Percentiles rank a stretch among this genome's conserved stretches.
Evolutionary conservation across 2,113 vertebrate species (phyloP).

Genomic region (Greenwoodochromis staneri): DNA sequence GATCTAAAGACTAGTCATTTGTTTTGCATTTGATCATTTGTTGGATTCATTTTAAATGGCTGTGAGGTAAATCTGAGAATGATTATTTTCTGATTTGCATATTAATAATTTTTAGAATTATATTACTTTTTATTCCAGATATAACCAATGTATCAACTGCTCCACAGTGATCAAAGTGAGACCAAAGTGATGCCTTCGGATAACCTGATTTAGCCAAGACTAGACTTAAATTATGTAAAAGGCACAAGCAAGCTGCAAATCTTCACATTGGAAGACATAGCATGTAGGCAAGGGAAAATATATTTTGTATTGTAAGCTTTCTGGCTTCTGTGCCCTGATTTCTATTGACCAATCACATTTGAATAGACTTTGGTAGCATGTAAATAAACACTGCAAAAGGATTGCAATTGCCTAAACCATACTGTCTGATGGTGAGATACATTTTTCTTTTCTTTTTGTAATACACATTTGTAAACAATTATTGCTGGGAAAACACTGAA

Average conservation of each 20-base stretch:
- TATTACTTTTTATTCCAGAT: background rate
- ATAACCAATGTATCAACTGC: background rate
- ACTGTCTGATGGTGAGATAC: background rate
- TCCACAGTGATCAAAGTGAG: background rate
- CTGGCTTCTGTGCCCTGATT: background rate
- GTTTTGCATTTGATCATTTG: background rate
- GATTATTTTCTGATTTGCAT: background rate
- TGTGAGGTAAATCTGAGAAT: background rate
- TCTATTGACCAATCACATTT: background rate
- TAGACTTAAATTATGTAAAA: background rate
- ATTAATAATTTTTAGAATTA: background rate
- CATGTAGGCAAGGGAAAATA: background rate
- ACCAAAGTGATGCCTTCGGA: background rate
- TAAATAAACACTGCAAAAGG: background rate
- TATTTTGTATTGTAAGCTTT: background rate
- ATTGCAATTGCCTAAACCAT: rapidly evolving
- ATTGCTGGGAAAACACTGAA: background rate
- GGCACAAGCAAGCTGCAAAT: background rate
- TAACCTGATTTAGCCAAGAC: background rate
- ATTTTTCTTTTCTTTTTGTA: background rate
- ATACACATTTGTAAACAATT: background rate
- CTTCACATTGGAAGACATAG: background rate
- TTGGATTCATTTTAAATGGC: background rate
- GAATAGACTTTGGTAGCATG: background rate
- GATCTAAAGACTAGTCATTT: background rate